Evolutionary conservation across 2,113 vertebrate genomes (phyloP).

Genomic region (Nerophis ophidion): DNA sequence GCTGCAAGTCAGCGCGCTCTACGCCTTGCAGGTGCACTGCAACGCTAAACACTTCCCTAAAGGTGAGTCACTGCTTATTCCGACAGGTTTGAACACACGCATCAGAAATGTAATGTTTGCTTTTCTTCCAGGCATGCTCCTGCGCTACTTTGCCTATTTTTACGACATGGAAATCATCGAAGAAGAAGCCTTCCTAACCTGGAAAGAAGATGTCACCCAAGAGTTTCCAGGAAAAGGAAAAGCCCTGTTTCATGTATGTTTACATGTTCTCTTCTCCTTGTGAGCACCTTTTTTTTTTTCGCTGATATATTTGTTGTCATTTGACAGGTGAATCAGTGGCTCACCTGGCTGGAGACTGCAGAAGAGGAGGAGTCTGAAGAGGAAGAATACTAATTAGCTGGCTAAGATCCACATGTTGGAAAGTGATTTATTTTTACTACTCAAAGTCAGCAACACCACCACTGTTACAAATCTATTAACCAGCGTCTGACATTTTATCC

Average conservation of each 20-base stretch:
- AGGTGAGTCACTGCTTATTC: slow-evolving; percentile 66
- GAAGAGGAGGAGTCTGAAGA: slow-evolving; percentile 98
- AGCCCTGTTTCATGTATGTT: slow-evolving; percentile 93
- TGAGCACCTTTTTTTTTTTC: neutral
- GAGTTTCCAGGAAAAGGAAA: slow-evolving; percentile 99
- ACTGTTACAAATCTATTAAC: slow-evolving; percentile 85
- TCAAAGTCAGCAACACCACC: slow-evolving; percentile 64
- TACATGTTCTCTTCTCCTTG: neutral
- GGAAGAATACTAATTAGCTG: slow-evolving; percentile 90
- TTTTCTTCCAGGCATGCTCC: slow-evolving; percentile 83
- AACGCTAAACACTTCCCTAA: slow-evolving; percentile 89
- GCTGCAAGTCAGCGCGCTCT: slow-evolving; percentile 91
- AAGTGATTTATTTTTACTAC: slow-evolving; percentile 70
- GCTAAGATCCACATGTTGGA: slow-evolving; percentile 86
- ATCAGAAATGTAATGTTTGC: neutral
- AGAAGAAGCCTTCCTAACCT: slow-evolving; percentile 97
- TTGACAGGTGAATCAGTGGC: slow-evolving; percentile 93
- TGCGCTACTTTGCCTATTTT: slow-evolving; percentile 96
- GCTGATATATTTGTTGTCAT: slow-evolving; percentile 82
- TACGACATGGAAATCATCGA: slow-evolving; percentile 99
- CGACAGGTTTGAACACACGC: neutral
- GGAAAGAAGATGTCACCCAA: slow-evolving; percentile 98
- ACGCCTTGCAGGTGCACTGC: slow-evolving; percentile 98
- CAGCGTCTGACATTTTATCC: slow-evolving; percentile 58
- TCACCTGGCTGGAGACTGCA: slow-evolving; percentile 99